Evolutionary conservation across 30 jellyfish, hydroid and myxozoan species (phyloP).

Genomic region (Catostylus mosaicus): DNA sequence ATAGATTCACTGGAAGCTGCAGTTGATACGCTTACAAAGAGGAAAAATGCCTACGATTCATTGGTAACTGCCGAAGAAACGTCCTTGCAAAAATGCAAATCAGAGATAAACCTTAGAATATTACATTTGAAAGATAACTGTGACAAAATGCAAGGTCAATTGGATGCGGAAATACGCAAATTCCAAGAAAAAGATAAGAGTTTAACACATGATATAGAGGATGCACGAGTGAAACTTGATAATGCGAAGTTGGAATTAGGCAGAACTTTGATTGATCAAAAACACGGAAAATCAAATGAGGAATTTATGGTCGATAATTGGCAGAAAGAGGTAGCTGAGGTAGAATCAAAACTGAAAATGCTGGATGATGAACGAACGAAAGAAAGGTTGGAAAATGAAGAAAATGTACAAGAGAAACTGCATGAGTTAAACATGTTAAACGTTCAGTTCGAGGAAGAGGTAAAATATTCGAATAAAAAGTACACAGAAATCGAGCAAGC

Average conservation of each 20-base stretch:
- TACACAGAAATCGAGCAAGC: constrained; percentile 69
- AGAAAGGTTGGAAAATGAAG: constrained; percentile 74
- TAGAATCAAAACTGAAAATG: constrained; percentile 45
- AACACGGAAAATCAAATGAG: constrained; percentile 36
- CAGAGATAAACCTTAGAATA: constrained; percentile 61
- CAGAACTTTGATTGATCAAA: constrained; percentile 45
- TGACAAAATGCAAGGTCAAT: constrained; percentile 31
- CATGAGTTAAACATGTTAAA: constrained; percentile 69
- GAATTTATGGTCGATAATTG: constrained; percentile 29
- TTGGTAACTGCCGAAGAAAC: constrained; percentile 63
- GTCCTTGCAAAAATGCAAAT: constrained; percentile 35
- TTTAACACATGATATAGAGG: constrained; percentile 51
- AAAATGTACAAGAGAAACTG: constrained; percentile 63
- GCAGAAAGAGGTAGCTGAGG: constrained; percentile 46
- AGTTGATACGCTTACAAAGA: constrained; percentile 49
- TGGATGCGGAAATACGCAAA: constrained; percentile 45
- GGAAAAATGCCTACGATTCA: constrained; percentile 46
- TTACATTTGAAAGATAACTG: constrained; percentile 36
- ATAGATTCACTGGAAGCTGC: constrained; percentile 56
- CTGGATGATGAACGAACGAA: constrained; percentile 54
- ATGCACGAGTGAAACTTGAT: constrained; percentile 56
- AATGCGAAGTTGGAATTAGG: constrained; percentile 68
- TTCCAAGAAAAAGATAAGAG: constrained; percentile 43
- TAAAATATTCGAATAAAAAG: constrained; percentile 46
- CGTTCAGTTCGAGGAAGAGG: constrained; percentile 65